Percentiles rank a stretch among this genome's conserved stretches.
phyloP scores from a whole-genome alignment of 2,888 invertebrate species.

The Acronicta psi region DNA sequence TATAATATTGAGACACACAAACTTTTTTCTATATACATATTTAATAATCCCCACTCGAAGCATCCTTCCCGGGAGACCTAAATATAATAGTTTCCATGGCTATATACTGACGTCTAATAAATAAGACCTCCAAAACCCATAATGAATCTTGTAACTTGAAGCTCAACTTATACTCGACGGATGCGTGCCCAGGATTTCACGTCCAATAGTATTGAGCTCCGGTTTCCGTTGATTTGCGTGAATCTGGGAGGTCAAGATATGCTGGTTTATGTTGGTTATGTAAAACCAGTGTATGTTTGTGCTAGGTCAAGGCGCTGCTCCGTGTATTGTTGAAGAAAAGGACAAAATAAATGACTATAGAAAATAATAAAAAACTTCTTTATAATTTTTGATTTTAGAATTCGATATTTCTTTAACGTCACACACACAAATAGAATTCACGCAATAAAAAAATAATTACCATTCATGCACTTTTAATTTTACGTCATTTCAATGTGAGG shows the following conservation, averaged over 20 bases:
- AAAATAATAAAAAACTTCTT: not conserved
- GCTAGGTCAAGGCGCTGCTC: not conserved
- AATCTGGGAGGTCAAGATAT: constrained; percentile 21
- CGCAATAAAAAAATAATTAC: too few species aligned
- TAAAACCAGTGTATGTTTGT: constrained; percentile 25
- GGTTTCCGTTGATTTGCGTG: not conserved
- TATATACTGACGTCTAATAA: constrained; percentile 26
- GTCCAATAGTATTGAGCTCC: constrained; percentile 15
- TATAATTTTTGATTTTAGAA: too few species aligned
- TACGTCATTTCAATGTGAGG: too few species aligned
- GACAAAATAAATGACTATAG: not conserved
- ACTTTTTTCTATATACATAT: not conserved
- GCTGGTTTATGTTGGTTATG: constrained; percentile 2
- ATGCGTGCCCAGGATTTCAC: constrained; percentile 6
- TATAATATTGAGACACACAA: constrained; percentile 4
- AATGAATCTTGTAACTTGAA: constrained; percentile 1
- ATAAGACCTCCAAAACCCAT: not conserved
- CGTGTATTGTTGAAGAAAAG: not conserved
- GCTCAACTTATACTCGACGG: constrained; percentile 19
- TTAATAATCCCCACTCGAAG: not conserved
- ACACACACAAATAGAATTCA: too few species aligned
- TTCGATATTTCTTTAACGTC: too few species aligned
- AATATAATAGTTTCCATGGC: not conserved
- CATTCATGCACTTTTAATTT: too few species aligned
- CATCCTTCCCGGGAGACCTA: constrained; percentile 34